Base-by-base conservation (phyloP, 1,140 invertebrate genomes). In the Scaptomyza pallida region DNA sequence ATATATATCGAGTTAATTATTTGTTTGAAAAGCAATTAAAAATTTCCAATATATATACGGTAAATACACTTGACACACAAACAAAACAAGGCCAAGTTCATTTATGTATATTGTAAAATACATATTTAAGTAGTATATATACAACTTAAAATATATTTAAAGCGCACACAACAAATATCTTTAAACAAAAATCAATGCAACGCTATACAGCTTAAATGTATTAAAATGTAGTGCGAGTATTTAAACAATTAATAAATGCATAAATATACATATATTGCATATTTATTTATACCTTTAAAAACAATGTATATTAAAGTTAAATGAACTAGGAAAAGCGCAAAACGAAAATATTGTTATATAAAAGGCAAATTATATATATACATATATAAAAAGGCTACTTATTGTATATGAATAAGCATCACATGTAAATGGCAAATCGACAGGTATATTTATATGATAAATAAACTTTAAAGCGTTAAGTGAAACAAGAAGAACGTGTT, bases 361-460 rank as follows among this genome's bases (percentile, higher is more conserved):
- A 59, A 54, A 15, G 23, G 17, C 44, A 56, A 71, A 75, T 12
- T 50, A 55, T 40, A 62, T 52, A 63, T 33, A 65, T 61, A 60
- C 13, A 45, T 16, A 55, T 26, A 71, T 54, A 60, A 15, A 65
- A 67, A 69, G 44, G 44, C 44, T 43, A 72, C 40, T 23, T 62
- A 65, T 48, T 61, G 44, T 48, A 68, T 44, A 56, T 55, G 41
- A 55, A 55, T 83, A 79, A 75, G 80, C 67, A 72, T 52, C 61
- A 78, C 54, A 69, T 85, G 79, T 83, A 83, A 82, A 79, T 83
- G 72, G 59, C 65, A 75, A 78, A 85, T 52, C 43, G 72, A 85
- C 79, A 83, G 79, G 80, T 79, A 83, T 83, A 83, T 78, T 85
- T 83, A 85, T 83, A 83, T 75, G 79, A 83, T 85, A 72, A 81